Percentiles rank a stretch among this genome's conserved stretches.
Evolutionary conservation across 2,888 invertebrate genomes (phyloP).

Genomic region (Cheilosia vulpina): DNA sequence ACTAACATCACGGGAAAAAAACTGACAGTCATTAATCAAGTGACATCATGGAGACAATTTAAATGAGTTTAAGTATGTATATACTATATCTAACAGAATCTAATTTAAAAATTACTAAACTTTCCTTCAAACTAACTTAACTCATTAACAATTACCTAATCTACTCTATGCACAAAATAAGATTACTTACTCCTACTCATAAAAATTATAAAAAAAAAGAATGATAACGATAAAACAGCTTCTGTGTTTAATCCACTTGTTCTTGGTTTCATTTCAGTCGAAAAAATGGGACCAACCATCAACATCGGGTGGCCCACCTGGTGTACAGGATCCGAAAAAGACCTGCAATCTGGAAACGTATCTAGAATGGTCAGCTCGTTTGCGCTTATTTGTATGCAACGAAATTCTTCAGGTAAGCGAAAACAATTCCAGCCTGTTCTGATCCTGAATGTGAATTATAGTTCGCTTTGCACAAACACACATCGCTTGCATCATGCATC

Average conservation of each 20-base stretch:
- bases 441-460: constrained; percentile 40
- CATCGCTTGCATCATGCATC: constrained; percentile 16
- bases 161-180: too few relatives aligned
- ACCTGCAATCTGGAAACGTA: constrained; percentile 83
- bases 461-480: constrained; percentile 20
- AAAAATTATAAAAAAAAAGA: too few relatives aligned
- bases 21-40: too few relatives aligned
- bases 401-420: constrained; percentile 82
- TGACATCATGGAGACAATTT: too few relatives aligned
- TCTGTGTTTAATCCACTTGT: not conserved
- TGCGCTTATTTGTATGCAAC: constrained; percentile 83
- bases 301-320: constrained; percentile 80
- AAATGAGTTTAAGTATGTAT: too few relatives aligned
- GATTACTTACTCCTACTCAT: too few relatives aligned
- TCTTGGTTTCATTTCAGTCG: constrained; percentile 58
- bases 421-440: constrained; percentile 31
- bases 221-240: too few relatives aligned
- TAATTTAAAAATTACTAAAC: too few relatives aligned
- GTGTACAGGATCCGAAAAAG: constrained; percentile 82
- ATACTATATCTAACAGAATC: too few relatives aligned
- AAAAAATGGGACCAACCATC: constrained; percentile 82
- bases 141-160: too few relatives aligned
- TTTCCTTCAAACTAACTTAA: too few relatives aligned
- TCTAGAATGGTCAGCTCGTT: constrained; percentile 83
- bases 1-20: too few relatives aligned